Percentiles rank a stretch among this genome's conserved stretches.
These are phyloP conservation scores for Leptinotarsa peninsularis DNA, from an alignment of 2,888 invertebrate species.

Conservation along the genomic window DNA sequence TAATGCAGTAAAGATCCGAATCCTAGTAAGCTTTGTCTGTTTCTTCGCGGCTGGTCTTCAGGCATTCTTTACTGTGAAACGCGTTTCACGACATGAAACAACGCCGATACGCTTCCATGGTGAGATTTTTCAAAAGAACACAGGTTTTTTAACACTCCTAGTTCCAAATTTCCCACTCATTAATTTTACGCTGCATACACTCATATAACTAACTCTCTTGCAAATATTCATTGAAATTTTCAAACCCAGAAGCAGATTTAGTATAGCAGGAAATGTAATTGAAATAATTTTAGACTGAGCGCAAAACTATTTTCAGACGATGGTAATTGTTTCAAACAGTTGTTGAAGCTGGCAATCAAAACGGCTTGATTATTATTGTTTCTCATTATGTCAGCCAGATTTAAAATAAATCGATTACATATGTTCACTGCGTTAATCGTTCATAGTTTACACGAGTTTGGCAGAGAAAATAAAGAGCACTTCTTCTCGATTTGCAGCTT, in stretches of 20 bases:
- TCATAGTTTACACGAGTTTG: neutral
- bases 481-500: neutral
- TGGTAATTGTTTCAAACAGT: slow-evolving; percentile 8
- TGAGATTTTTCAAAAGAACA: too few species aligned
- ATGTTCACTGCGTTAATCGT: neutral
- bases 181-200: too few species aligned
- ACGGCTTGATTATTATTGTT: slow-evolving; percentile 12
- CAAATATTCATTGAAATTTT: neutral
- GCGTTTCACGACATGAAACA: too few species aligned
- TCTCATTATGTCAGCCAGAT: neutral
- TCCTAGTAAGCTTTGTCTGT: too few species aligned
- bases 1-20: too few species aligned
- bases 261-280: neutral
- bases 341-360: slow-evolving; percentile 8
- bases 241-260: neutral
- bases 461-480: neutral
- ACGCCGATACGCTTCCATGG: too few species aligned
- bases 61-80: too few species aligned
- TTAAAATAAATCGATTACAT: slow-evolving; percentile 4
- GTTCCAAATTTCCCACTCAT: too few species aligned
- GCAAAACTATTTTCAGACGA: neutral
- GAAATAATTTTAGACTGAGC: slow-evolving; percentile 1
- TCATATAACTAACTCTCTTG: neutral
- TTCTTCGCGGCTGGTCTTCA: too few species aligned
- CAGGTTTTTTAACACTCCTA: too few species aligned